These are phyloP conservation scores for Periplaneta americana DNA, from an alignment of 1,140 invertebrate species.

Conservation along the genomic window DNA sequence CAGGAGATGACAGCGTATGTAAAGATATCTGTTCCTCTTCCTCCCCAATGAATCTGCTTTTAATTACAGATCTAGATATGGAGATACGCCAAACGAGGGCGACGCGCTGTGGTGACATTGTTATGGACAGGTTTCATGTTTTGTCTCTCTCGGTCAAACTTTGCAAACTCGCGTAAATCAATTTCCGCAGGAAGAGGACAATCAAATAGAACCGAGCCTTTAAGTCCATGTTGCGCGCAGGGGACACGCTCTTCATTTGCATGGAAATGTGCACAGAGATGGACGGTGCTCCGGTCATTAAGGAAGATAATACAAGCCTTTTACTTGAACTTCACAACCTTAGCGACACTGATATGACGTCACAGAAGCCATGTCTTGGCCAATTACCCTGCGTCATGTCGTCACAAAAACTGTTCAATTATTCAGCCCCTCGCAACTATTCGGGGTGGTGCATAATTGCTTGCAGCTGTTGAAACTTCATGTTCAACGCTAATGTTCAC, in stretches of 20 bases:
- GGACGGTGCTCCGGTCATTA: neutral
- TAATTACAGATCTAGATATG: too few species aligned
- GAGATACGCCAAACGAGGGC: too few species aligned
- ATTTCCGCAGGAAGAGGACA: neutral
- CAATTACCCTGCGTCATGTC: neutral
- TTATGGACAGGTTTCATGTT: too few species aligned
- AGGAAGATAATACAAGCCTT: neutral
- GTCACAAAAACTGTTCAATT: neutral
- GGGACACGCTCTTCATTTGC: neutral
- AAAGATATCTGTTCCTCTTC: too few species aligned
- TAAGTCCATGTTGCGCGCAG: neutral
- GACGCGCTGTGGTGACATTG: too few species aligned
- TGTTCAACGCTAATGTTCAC: too few species aligned
- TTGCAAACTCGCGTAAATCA: neutral
- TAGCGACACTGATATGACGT: neutral
- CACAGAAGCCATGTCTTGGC: neutral
- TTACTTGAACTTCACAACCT: neutral
- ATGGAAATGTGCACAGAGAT: neutral
- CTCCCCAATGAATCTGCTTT: too few species aligned
- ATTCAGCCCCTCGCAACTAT: too few species aligned
- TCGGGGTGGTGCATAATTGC: too few species aligned
- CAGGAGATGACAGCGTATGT: too few species aligned
- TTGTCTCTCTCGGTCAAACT: too few species aligned
- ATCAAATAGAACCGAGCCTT: neutral
- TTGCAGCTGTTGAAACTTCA: too few species aligned